Percentiles rank a stretch among this genome's conserved stretches.
phyloP scores from a whole-genome alignment of 2,797 vertebrate genomes.

The Hippopotamyrus pictus region DNA sequence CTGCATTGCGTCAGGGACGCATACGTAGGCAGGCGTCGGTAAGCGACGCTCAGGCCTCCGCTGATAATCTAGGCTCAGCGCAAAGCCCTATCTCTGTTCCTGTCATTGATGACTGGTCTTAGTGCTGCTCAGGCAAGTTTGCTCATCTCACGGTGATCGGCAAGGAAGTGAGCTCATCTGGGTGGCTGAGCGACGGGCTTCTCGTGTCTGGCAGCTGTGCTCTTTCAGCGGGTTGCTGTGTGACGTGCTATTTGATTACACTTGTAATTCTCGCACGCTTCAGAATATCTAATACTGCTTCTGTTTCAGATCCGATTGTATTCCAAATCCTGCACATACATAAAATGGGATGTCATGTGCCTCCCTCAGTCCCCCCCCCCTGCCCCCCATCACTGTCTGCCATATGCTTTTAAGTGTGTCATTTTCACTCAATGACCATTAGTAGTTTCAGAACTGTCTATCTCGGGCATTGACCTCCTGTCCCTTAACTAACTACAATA shows the following conservation, averaged over 20 bases:
- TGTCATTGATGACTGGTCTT: background rate
- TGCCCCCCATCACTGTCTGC: background rate
- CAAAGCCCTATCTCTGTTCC: background rate
- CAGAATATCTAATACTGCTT: background rate
- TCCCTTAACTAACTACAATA: background rate
- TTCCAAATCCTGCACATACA: background rate
- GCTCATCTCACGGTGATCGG: background rate
- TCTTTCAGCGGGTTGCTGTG: background rate
- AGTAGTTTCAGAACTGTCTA: background rate
- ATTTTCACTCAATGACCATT: background rate
- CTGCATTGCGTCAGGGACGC: background rate
- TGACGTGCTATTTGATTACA: background rate
- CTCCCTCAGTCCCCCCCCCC: background rate
- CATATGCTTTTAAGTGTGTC: background rate
- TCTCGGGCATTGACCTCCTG: background rate
- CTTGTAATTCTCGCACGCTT: background rate
- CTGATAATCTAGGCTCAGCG: no score
- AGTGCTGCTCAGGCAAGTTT: background rate
- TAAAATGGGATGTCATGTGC: background rate
- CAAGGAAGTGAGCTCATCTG: background rate
- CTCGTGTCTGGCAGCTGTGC: no score
- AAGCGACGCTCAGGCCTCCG: background rate
- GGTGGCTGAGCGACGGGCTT: background rate
- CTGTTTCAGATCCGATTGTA: background rate
- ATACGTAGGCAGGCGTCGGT: background rate